A percentile compares a stretch with the other conserved stretches of the same genome.
These are phyloP conservation scores for Tetropium fuscum DNA, from an alignment of 2,888 invertebrate species.

Conservation along the genomic window DNA sequence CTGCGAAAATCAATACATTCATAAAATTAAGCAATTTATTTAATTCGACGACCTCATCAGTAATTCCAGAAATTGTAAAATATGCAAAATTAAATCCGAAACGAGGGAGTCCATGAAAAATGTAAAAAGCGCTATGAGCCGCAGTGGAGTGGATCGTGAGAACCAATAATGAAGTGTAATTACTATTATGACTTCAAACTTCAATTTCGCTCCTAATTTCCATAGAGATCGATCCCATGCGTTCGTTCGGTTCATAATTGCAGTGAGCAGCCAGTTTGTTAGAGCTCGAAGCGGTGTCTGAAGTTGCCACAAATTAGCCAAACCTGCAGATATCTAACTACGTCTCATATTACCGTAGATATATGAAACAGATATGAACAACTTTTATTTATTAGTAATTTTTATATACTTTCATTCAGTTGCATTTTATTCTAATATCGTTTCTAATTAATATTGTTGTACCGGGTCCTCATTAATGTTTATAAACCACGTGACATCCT, in stretches of 20 bases:
- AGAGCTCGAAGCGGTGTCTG: constrained; percentile 26
- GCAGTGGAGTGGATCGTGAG: constrained; percentile 47
- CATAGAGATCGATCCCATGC: constrained; percentile 55
- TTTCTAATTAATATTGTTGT: too few relatives aligned
- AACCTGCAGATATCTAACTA: constrained; percentile 23
- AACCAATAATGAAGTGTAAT: constrained; percentile 55
- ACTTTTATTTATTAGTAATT: too few relatives aligned
- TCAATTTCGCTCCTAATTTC: constrained; percentile 53
- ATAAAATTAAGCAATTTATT: constrained; percentile 36
- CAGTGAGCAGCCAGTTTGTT: constrained; percentile 18
- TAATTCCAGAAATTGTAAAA: constrained; percentile 27
- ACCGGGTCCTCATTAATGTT: too few relatives aligned
- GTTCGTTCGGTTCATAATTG: constrained; percentile 43
- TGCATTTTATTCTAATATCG: too few relatives aligned
- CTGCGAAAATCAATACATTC: constrained; percentile 30
- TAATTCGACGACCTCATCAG: constrained; percentile 31
- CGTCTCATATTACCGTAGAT: not conserved
- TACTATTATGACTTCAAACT: constrained; percentile 53
- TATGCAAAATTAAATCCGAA: constrained; percentile 26
- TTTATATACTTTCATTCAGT: too few relatives aligned
- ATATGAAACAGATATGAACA: too few relatives aligned
- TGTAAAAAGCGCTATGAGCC: constrained; percentile 22
- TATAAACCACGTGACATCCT: too few relatives aligned
- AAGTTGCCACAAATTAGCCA: constrained; percentile 25
- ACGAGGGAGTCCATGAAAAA: constrained; percentile 22